phyloP scores from a whole-genome alignment of 1,140 invertebrate species.

The Cataglyphis hispanica region DNA sequence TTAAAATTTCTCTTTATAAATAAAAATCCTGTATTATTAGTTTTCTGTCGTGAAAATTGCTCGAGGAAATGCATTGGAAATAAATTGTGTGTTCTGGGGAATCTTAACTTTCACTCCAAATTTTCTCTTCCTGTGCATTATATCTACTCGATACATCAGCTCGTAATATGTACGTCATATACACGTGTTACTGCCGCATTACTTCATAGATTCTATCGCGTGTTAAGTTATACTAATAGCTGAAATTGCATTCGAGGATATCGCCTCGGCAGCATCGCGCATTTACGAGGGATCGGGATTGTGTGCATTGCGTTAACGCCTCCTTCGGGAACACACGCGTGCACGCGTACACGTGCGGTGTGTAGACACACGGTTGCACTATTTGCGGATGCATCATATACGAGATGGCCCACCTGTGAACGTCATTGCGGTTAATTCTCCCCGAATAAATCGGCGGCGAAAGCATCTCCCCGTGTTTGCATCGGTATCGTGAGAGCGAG shows the following conservation, averaged over 20 bases:
- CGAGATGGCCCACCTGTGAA: slow-evolving; percentile 61
- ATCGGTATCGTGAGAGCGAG: neutral
- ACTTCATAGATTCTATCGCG: slow-evolving; percentile 28
- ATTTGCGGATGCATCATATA: slow-evolving; percentile 51
- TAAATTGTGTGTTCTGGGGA: neutral
- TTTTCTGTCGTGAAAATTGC: neutral
- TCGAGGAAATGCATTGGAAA: neutral
- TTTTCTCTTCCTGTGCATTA: neutral
- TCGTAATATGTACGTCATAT: neutral
- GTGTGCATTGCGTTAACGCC: slow-evolving; percentile 54
- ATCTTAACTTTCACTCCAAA: neutral
- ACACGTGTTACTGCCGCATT: slow-evolving; percentile 11
- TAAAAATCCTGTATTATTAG: neutral
- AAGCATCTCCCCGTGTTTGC: neutral
- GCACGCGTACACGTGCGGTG: slow-evolving; percentile 28
- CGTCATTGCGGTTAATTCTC: slow-evolving; percentile 55
- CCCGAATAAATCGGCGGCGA: slow-evolving; percentile 37
- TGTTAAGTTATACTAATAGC: slow-evolving; percentile 63
- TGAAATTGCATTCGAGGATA: slow-evolving; percentile 57
- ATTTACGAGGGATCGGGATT: slow-evolving; percentile 26
- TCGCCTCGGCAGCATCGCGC: slow-evolving; percentile 14
- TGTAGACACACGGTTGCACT: slow-evolving; percentile 53
- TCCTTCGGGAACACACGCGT: slow-evolving; percentile 50
- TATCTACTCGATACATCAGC: neutral
- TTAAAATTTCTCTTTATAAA: neutral